Base-by-base conservation (phyloP, 2,888 invertebrate species). In the Petrolisthes cinctipes region DNA sequence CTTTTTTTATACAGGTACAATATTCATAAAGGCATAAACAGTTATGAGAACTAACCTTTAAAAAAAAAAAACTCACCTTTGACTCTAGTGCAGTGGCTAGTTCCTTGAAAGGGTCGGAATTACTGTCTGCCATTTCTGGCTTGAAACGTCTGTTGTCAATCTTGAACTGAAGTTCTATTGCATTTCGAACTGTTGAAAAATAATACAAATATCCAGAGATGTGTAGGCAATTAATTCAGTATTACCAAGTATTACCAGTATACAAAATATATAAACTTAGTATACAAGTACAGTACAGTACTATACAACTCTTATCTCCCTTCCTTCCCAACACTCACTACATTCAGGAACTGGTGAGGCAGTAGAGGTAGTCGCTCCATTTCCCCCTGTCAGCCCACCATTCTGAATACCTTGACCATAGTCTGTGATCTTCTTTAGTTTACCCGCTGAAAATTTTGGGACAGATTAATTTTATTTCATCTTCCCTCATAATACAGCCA, bases 101-200 rank as follows among this genome's bases (percentile, higher is more conserved):
- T 6, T 7, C 54, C 56, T 85, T 83, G 54, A 71, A 89, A 11
- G 17, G 23, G 0, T 84, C 82, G 0, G 89, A 81, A 0, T 78
- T 66, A 2, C 57, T 14, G n/a, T 56, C 20, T 3, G 61, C 57
- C 57, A 89, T 56, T 4, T 37, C 84, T 14, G n/a, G 6, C 2
- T 81, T 66, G 51, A 78, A 86, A 6, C 76, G 73, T 56, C 23
- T 53, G 79, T 85, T 89, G 37, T 20, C 83, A 7, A 89, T 89
- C 56, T 75, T 85, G 37, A 89, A 89, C 11, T 85, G 71, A 20
- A 79, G 75, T 79, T 89, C 89, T 76, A 89, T 83, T 11, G 87
- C 85, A 57, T 87, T 86, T 9, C 68, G 85, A 66, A 87, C 89
- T 88, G 87, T 11, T 37, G 37, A 37, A 37, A 37, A 37, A 37